Conservation (phyloP, 2,888 invertebrate genomes). For the Carcina quercana region DNA sequence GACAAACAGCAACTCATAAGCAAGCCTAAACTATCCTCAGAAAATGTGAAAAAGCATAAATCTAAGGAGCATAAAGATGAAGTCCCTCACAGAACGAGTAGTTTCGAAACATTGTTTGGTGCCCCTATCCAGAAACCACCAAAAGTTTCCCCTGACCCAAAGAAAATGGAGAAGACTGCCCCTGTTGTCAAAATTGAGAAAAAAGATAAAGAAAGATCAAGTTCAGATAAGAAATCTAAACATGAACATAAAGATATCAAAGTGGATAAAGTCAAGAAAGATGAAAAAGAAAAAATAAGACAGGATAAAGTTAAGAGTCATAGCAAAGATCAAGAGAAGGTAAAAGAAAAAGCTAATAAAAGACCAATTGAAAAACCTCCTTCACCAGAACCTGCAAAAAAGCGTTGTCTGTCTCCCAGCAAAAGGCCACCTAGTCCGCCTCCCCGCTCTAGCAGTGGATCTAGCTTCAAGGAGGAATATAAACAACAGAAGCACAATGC, state of each 20-base stretch:
- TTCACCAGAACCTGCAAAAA: slow-evolving; percentile 57
- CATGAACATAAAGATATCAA: slow-evolving; percentile 64
- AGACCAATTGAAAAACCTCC: slow-evolving; percentile 54
- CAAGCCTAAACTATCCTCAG: slow-evolving; percentile 81
- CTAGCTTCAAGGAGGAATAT: slow-evolving; percentile 61
- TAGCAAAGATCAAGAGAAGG: slow-evolving; percentile 72
- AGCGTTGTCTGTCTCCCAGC: slow-evolving; percentile 47
- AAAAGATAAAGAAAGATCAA: slow-evolving; percentile 70
- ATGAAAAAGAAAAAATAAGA: slow-evolving; percentile 65
- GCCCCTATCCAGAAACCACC: slow-evolving; percentile 85
- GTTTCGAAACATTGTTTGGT: slow-evolving; percentile 89
- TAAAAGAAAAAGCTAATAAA: slow-evolving; percentile 72
- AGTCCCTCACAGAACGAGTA: slow-evolving; percentile 71
- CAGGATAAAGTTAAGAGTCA: slow-evolving; percentile 66
- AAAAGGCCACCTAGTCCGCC: slow-evolving; percentile 49
- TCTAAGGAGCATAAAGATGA: slow-evolving; percentile 72
- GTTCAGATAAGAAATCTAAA: slow-evolving; percentile 63
- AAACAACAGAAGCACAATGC: slow-evolving; percentile 43
- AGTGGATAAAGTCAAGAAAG: slow-evolving; percentile 62
- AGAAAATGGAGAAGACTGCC: slow-evolving; percentile 58
- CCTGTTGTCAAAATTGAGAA: slow-evolving; percentile 63
- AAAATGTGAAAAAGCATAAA: slow-evolving; percentile 76
- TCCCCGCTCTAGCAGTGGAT: slow-evolving; percentile 54
- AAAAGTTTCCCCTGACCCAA: slow-evolving; percentile 80
- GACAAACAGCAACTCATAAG: slow-evolving; percentile 78